Base-by-base conservation (phyloP, 2,888 invertebrate genomes). In the Dryobotodes eremita region DNA sequence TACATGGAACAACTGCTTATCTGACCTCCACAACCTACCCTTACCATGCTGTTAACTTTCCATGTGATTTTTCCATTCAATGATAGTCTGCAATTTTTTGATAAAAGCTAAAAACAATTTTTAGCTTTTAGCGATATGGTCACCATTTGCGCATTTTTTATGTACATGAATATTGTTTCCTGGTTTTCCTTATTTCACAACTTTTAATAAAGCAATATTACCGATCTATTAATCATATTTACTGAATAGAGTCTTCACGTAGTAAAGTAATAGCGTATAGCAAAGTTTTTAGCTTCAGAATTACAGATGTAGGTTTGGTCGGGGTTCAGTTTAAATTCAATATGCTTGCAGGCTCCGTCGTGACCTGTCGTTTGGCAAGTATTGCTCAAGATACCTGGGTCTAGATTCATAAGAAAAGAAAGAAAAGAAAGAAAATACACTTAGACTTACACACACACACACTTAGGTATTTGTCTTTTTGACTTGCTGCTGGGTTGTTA, bases 291-390 rank as follows among this genome's bases (percentile, higher is more conserved):
- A 72, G 74, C 23, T 78, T 17, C 50, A 42, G 69, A 55, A 36
- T 70, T n/a, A 55, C 69, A 69, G 59, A 61, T 50, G 68, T 66
- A 71, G 80, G 69, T 70, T 68, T 70, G 57, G 65, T 64, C 75
- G 42, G 48, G 75, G 78, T 85, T 79, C 75, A 77, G 83, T 89
- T 86, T 87, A 84, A 84, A 87, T 87, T 88, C 80, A 81, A 83
- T 89, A 87, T 79, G 82, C 83, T 71, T 75, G 65, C 69, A 57
- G 62, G n/a, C 69, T 55, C 46, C 42, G 59, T 71, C 70, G 20
- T 61, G 59, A 64, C 74, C 55, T n/a, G 73, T 79, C 79, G 77
- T 84, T 82, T 82, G 70, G 31, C 83, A 70, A 70, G 70, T 86
- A 86, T 86, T 86, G 74, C 61, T 13, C 61, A 13, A 73, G 64